A percentile compares a stretch with the other conserved stretches of the same genome.
Conservation (phyloP, 1,140 invertebrate species). For the Trichonephila clavata region DNA sequence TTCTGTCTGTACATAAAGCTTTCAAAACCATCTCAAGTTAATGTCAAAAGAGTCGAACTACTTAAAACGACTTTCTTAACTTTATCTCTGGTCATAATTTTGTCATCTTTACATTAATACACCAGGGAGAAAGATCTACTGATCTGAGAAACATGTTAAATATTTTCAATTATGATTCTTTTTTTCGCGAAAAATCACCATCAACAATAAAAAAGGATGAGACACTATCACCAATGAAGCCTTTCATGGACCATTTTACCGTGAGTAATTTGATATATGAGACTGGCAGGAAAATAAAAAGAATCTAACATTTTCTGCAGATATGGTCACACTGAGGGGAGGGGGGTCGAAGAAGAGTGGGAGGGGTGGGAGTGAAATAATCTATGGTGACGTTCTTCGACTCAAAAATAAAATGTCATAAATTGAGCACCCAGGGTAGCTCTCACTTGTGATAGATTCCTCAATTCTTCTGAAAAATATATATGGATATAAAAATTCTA, state of each 20-base stretch:
- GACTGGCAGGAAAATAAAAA: conserved; percentile 38
- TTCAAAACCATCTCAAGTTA: too few species aligned
- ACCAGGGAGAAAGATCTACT: neutral
- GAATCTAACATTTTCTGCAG: conserved; percentile 26
- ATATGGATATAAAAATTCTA: conserved; percentile 67
- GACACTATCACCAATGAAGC: conserved; percentile 15
- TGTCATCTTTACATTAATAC: neutral
- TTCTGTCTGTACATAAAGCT: too few species aligned
- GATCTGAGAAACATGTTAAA: neutral
- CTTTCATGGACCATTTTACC: conserved; percentile 17
- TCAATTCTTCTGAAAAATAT: conserved; percentile 66
- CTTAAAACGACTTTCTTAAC: too few species aligned
- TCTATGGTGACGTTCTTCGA: conserved; percentile 40
- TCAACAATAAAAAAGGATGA: conserved; percentile 31
- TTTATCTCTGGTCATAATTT: neutral
- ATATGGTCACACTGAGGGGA: neutral
- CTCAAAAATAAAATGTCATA: conserved; percentile 70
- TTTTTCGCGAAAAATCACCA: neutral
- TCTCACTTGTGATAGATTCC: conserved; percentile 48
- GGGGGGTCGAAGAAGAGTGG: neutral
- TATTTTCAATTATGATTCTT: neutral
- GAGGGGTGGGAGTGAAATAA: neutral
- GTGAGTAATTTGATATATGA: conserved; percentile 66
- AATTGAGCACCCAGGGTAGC: conserved; percentile 60
- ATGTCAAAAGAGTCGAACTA: too few species aligned